A percentile compares a stretch with the other conserved stretches of the same genome.
Evolutionary conservation across 1,140 invertebrate species (phyloP).

Genomic region (Tetramorium alpestre): DNA sequence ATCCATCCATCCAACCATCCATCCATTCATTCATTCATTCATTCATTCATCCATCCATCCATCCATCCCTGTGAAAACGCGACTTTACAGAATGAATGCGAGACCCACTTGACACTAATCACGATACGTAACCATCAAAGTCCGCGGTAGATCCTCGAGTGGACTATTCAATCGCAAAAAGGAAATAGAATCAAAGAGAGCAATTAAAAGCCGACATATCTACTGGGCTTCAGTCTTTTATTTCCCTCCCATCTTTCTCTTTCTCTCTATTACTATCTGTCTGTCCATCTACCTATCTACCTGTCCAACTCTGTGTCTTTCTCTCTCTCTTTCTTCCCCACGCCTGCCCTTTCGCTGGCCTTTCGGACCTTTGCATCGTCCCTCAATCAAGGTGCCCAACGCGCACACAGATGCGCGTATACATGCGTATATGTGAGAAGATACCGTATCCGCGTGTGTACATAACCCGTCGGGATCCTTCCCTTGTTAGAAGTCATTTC

Average conservation of each 20-base stretch:
- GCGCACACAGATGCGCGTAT: not conserved
- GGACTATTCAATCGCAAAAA: slow-evolving; percentile 66
- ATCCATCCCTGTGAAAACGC: slow-evolving; percentile 24
- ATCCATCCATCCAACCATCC: not conserved
- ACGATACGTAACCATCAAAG: slow-evolving; percentile 72
- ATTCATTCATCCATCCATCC: not conserved
- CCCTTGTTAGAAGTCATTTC: slow-evolving; percentile 74
- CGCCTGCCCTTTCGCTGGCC: slow-evolving; percentile 34
- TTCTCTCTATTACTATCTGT: slow-evolving; percentile 14
- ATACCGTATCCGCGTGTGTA: slow-evolving; percentile 6
- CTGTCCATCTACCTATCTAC: slow-evolving; percentile 48
- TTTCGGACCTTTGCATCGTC: slow-evolving; percentile 70
- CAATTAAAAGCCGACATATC: slow-evolving; percentile 72
- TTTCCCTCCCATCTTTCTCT: not conserved
- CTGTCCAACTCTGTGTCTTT: slow-evolving; percentile 28
- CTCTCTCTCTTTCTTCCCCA: not conserved
- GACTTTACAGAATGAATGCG: slow-evolving; percentile 24
- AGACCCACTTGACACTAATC: slow-evolving; percentile 64
- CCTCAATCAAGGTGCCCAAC: slow-evolving; percentile 68
- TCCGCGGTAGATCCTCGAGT: slow-evolving; percentile 35
- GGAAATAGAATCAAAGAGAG: slow-evolving; percentile 73
- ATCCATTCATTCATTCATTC: not conserved
- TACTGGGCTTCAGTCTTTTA: slow-evolving; percentile 24
- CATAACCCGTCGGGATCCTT: slow-evolving; percentile 59
- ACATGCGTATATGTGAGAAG: not conserved